phyloP scores from a whole-genome alignment of 2,797 vertebrate species.

The Numenius phaeopus region DNA sequence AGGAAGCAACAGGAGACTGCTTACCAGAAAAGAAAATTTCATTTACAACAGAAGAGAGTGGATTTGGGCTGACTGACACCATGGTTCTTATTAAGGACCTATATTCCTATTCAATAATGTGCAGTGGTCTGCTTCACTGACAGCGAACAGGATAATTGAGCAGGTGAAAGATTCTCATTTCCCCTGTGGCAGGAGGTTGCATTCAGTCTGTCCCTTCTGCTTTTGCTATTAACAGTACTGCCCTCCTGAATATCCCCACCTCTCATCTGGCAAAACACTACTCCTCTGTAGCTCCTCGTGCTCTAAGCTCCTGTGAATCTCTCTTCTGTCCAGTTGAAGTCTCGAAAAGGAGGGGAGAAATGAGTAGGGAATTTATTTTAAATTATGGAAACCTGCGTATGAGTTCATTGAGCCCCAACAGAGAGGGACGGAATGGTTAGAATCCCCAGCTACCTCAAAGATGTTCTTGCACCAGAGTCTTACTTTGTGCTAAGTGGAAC shows the following conservation, averaged over 20 bases:
- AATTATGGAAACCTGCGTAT: background rate
- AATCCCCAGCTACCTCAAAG: background rate
- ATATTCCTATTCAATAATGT: background rate
- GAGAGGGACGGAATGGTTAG: background rate
- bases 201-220: background rate
- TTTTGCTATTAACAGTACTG: background rate
- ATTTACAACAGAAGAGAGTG: background rate
- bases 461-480: background rate
- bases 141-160: background rate
- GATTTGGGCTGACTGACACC: background rate
- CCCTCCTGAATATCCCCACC: background rate
- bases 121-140: background rate
- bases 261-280: background rate
- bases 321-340: background rate
- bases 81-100: background rate
- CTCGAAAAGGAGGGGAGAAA: background rate
- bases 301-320: background rate
- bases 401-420: background rate
- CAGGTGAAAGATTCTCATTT: background rate
- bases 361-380: background rate
- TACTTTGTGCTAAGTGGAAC: background rate
- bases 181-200: background rate
- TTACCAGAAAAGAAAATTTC: background rate
- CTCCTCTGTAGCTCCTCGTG: background rate
- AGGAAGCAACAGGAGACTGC: background rate